These are phyloP conservation scores for Cheirogaleus medius DNA, from an alignment of 2,113 vertebrate species.

Conservation along the genomic window DNA sequence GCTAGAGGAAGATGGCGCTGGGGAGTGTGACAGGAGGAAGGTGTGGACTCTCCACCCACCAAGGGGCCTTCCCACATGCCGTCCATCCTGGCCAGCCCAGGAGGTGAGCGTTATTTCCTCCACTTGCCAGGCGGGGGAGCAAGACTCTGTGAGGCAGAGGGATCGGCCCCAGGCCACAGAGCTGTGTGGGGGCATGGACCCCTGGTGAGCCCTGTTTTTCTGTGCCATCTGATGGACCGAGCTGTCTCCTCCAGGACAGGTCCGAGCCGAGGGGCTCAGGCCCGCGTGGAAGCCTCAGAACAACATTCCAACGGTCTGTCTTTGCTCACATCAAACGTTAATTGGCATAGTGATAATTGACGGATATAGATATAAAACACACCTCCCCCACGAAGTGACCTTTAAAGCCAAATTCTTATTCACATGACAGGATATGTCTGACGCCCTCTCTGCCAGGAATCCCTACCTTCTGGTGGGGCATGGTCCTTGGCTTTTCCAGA, in stretches of 20 bases:
- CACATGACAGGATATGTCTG: background rate
- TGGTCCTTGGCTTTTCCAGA: background rate
- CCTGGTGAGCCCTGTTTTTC: background rate
- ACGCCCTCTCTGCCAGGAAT: background rate
- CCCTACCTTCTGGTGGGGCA: background rate
- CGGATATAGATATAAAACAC: background rate
- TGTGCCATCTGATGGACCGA: background rate
- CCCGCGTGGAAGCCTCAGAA: background rate
- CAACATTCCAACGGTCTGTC: background rate
- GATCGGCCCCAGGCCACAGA: background rate
- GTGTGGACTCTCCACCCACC: too few relatives aligned
- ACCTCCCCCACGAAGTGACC: background rate
- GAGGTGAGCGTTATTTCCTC: background rate
- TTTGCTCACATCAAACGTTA: background rate
- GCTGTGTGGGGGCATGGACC: background rate
- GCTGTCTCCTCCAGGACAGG: background rate
- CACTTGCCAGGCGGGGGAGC: background rate
- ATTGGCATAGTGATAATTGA: background rate
- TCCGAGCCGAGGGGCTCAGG: background rate
- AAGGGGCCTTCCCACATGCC: accelerated
- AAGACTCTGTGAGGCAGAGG: too few relatives aligned
- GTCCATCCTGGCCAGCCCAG: background rate
- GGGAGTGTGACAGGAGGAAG: background rate
- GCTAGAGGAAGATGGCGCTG: background rate
- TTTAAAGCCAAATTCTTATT: background rate